A percentile compares a stretch with the other conserved stretches of the same genome.
These are phyloP conservation scores for Silurus asotus DNA, from an alignment of 2,113 vertebrate species.

Conservation along the genomic window DNA sequence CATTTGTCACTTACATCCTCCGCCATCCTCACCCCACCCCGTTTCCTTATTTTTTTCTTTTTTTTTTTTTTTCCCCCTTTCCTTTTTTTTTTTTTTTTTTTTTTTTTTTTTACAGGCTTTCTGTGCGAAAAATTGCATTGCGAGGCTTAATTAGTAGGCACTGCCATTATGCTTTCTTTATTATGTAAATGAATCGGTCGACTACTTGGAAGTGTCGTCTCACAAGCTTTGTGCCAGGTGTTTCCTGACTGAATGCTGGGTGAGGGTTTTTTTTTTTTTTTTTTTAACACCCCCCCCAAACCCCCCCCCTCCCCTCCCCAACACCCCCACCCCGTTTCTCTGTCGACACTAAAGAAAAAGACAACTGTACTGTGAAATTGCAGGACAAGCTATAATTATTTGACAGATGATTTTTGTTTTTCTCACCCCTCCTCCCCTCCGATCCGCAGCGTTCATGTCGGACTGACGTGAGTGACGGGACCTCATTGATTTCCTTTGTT, in stretches of 20 bases:
- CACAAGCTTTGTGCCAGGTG: constrained; percentile 60
- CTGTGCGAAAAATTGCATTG: constrained; percentile 59
- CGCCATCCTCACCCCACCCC: constrained; percentile 18
- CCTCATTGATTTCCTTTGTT: constrained; percentile 57
- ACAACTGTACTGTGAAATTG: constrained; percentile 58
- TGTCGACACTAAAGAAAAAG: constrained; percentile 48
- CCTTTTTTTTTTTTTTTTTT: background rate
- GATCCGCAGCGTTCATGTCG: constrained; percentile 24
- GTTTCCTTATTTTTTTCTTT: background rate
- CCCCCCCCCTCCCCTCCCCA: no score
- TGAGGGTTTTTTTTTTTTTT: constrained; percentile 6
- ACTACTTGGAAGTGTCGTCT: constrained; percentile 55
- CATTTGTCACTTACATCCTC: constrained; percentile 58
- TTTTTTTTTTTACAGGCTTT: constrained; percentile 2
- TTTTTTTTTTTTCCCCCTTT: background rate
- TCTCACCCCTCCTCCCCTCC: constrained; percentile 28
- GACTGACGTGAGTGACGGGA: constrained; percentile 51
- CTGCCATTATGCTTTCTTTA: constrained; percentile 61
- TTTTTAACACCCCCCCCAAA: no score
- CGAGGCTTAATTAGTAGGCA: constrained; percentile 63
- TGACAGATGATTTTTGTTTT: constrained; percentile 49
- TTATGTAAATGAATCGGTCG: constrained; percentile 63
- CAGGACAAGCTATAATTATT: constrained; percentile 62
- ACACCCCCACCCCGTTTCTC: background rate
- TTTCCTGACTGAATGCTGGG: constrained; percentile 53